Percentiles rank a stretch among this genome's conserved stretches.
Conservation (phyloP, 2,797 vertebrate species). For the Tokudaia muenninki region DNA sequence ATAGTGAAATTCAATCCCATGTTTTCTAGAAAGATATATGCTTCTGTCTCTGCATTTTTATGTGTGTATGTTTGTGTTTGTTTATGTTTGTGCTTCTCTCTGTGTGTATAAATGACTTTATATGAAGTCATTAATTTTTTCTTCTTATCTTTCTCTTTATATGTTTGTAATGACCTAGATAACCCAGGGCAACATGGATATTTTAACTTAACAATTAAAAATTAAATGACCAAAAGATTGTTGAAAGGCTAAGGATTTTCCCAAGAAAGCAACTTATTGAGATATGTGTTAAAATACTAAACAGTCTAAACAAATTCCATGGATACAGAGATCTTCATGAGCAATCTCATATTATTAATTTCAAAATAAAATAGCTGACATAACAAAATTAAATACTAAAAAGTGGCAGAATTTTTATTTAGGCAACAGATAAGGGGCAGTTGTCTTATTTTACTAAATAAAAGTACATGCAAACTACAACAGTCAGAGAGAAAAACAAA, state of each 20-base stretch:
- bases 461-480: constrained; percentile 56
- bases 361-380: constrained; percentile 21
- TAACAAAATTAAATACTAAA: constrained; percentile 16
- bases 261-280: background rate
- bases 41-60: background rate
- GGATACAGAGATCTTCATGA: background rate
- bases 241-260: background rate
- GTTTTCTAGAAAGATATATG: background rate
- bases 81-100: background rate
- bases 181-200: background rate
- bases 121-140: background rate
- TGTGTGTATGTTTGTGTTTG: background rate
- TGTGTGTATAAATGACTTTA: background rate
- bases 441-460: constrained; percentile 62
- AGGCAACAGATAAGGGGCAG: background rate
- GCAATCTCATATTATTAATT: background rate
- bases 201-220: constrained; percentile 23
- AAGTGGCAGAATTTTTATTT: background rate
- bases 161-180: background rate
- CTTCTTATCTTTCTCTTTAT: background rate
- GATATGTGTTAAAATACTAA: constrained; percentile 22
- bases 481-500: constrained; percentile 68
- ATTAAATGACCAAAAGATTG: background rate
- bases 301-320: background rate
- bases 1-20: background rate